Conservation (phyloP, 2,888 invertebrate genomes). For the Odontomyia ornata region DNA sequence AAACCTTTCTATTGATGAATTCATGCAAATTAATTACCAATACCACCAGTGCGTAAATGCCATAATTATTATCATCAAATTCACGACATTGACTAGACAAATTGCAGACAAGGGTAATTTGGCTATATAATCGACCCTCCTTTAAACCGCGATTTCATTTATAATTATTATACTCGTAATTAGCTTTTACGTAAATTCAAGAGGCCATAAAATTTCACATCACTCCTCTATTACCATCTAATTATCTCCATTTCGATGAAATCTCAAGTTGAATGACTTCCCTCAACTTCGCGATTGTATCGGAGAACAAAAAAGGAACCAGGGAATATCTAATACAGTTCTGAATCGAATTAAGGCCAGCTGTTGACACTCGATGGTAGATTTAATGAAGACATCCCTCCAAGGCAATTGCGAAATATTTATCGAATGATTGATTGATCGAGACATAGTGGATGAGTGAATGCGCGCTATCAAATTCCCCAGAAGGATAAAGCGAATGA, state of each 20-base stretch:
- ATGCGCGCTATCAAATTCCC: slow-evolving; percentile 29
- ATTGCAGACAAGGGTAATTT: too few species aligned
- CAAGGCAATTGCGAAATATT: slow-evolving; percentile 40
- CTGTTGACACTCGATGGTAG: slow-evolving; percentile 37
- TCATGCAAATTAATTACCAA: too few species aligned
- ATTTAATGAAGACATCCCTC: slow-evolving; percentile 42
- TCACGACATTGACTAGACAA: too few species aligned
- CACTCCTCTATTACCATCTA: slow-evolving; percentile 33
- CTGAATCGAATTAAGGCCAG: slow-evolving; percentile 33
- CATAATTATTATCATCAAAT: too few species aligned
- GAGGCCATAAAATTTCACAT: slow-evolving; percentile 20
- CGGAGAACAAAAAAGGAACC: neutral
- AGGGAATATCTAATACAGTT: neutral
- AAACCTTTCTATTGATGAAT: too few species aligned
- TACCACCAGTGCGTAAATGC: too few species aligned
- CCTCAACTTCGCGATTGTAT: neutral
- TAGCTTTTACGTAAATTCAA: slow-evolving; percentile 34
- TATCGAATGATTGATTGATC: slow-evolving; percentile 44
- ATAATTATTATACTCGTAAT: slow-evolving; percentile 12
- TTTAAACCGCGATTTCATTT: neutral
- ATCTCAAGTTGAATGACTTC: slow-evolving; percentile 36
- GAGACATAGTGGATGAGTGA: slow-evolving; percentile 15
- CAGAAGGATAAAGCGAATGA: neutral
- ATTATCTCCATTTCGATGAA: slow-evolving; percentile 21
- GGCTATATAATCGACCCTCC: too few species aligned